Base-by-base conservation (phyloP, 2,113 vertebrate species). In the Actenoides hombroni region DNA sequence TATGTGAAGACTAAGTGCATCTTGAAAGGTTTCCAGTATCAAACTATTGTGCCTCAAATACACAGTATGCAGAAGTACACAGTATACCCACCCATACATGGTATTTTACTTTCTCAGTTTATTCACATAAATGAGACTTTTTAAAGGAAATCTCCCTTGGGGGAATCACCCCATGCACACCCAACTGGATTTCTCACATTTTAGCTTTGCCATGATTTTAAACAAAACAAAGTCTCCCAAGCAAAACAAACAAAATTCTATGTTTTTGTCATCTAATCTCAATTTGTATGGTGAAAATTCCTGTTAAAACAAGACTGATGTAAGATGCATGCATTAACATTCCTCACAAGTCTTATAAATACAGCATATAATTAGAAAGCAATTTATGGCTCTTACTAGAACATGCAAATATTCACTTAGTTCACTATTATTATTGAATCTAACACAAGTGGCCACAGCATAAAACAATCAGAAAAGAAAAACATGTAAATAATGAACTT, bases 401-500 rank as follows among this genome's bases (percentile, higher is more conserved):
- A 64, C 15, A 83, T 28, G n/a, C 11, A 95, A 93, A 95, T 86
- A 67, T 88, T 95, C 93, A 86, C 46, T 88, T 81, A 46, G 13
- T 64, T 90, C 23, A 40, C 12, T 42, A n/a, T 56, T 81, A 39
- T 42, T 63, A 39, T 18, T 88, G 24, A 71, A 63, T 83, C 17
- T 67, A 28, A 61, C 7, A 59, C 71, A 87, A 79, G 20, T 44
- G 4, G 13, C 15, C 90, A 59, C 5, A 5, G 6, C 10, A 29
- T 31, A 56, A 13, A 60, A 53, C 3, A 83, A 73, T 61, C 33
- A 77, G 70, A 73, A 74, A 46, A 59, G 5, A 64, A 68, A 70
- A 71, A 21, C 8, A 14, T 19, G 10, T 21, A 40, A 79, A 73
- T 59, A 63, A 61, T 16, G 42, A 31, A 54, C 21, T 53, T 61